Base-by-base conservation (phyloP, 2,797 vertebrate genomes). In the Gymnothorax javanicus region DNA sequence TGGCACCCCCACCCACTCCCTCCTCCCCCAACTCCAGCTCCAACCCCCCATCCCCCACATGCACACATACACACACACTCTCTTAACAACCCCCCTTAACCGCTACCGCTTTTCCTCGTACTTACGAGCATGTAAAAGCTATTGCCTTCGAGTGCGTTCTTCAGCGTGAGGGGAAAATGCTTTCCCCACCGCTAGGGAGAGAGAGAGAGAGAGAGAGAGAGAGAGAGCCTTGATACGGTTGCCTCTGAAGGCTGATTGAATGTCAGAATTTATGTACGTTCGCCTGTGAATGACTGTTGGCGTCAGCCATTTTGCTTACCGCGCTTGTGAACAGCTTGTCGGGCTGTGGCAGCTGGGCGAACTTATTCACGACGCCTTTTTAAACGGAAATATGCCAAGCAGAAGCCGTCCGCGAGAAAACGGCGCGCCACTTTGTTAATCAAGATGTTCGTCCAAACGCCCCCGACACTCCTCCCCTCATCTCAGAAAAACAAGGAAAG, bases 371-470 rank as follows among this genome's bases (percentile, higher is more conserved):
- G 13, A 27, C 20, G 20, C 27, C 15, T 75, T 75, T 25, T 52
- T 67, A 23, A 43, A 23, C 75, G 1, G 17, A 2, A 23, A 79
- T 23, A 43, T 50, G 50, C 17, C 17, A 20, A 13, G 69, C 25
- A 17, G 17, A 20, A 52, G 43, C 33, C 15, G 25, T 50, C 33
- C 73, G 88, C 89, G 90, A 88, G 92, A 93, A 91, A 92, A 92
- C 89, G 91, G 87, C 87, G 87, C 54, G 77, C 79, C 89, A 81
- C 54, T 52, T 89, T 52, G 87, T 88, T 90, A 86, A 89, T 91
- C 95, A 93, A 94, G 95, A 94, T 94, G 94, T 95, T 95, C 91
- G 95, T 93, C 88, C 87, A 87, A 90, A 93, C 86, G 73, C 84
- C 86, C 7, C 9, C 27, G 15, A 15, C 62, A 17, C 69, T 7